Evolutionary conservation across 2,797 vertebrate genomes (phyloP), one percentile per base, ranked within the genome.

Genomic region (Sciurus carolinensis): DNA sequence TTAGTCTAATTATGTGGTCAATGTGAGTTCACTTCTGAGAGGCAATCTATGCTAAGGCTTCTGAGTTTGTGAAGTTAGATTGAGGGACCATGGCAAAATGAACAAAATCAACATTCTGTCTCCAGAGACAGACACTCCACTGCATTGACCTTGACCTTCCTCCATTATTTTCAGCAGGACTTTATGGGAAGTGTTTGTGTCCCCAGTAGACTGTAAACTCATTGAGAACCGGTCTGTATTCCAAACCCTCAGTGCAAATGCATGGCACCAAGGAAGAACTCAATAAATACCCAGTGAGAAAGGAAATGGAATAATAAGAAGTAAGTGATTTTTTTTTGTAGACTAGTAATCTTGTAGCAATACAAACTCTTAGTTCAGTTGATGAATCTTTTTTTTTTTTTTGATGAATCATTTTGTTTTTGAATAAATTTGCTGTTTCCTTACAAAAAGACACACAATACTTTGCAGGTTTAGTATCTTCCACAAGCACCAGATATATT

Each of bases 161-260:
- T 75, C 42, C 67, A 44, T 73, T 44, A 28, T n/a, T 81, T 86
- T 72, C 44, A 75, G 50, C 22, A 76, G 39, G 6, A 69, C 18
- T 92, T 87, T 69, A 54, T 71, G 73, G n/a, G 67, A 85, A 93
- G 8, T 57, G 30, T 93, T 96, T 94, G 62, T 95, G 22, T 62
- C 26, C 47, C 59, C 0, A 62, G 54, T 30, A 81, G 93, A 90
- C 2, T 72, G 24, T 84, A 93, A 94, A 92, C 47, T 80, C 36
- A 50, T 81, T 66, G 77, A 95, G 71, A 93, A 57, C 54, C 50
- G 62, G 30, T 2, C 20, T 87, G 39, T 39, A n/a, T 62, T 81
- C 42, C 64, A 57, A 79, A 76, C 12, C 22, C 22, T 83, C 47
- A 75, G 59, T 33, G 62, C 57, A 95, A 66, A 73, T 9, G 20